phyloP scores from a whole-genome alignment of 2,113 vertebrate genomes.

The Psophia crepitans region DNA sequence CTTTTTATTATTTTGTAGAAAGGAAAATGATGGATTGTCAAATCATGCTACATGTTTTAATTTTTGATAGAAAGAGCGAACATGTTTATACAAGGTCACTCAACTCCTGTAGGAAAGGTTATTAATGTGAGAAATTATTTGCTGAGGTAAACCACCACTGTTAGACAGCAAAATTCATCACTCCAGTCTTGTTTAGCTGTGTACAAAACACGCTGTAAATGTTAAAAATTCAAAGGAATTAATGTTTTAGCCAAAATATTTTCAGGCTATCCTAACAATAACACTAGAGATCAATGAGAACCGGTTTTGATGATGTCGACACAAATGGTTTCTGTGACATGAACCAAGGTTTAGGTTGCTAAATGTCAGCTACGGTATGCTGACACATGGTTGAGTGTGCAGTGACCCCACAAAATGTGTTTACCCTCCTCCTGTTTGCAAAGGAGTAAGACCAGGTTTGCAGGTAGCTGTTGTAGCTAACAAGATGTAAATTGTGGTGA shows the following conservation, averaged over 20 bases:
- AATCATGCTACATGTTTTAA: conserved; percentile 50
- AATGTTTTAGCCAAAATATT: conserved; percentile 5
- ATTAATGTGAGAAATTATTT: conserved; percentile 71
- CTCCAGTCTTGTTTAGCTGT: conserved; percentile 43
- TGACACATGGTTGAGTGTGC: accelerated
- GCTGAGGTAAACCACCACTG: conserved; percentile 63
- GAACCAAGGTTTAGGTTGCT: neutral
- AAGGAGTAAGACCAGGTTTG: neutral
- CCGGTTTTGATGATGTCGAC: neutral
- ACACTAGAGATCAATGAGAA: neutral
- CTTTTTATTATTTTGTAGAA: conserved; percentile 12
- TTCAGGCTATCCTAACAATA: neutral
- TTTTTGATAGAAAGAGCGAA: conserved; percentile 60
- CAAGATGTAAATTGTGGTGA: neutral
- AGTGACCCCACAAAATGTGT: neutral
- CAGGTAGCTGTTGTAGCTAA: neutral
- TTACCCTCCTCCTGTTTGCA: neutral
- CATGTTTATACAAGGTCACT: conserved; percentile 65
- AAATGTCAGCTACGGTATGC: neutral
- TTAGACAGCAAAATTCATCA: conserved; percentile 68
- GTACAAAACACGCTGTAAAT: conserved; percentile 36
- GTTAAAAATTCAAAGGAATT: conserved; percentile 17
- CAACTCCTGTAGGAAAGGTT: conserved; percentile 50
- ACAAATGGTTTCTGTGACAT: neutral
- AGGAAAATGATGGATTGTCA: conserved; percentile 55